Evolutionary conservation across 2,797 vertebrate species (phyloP).

Genomic region (Hipposideros larvatus): DNA sequence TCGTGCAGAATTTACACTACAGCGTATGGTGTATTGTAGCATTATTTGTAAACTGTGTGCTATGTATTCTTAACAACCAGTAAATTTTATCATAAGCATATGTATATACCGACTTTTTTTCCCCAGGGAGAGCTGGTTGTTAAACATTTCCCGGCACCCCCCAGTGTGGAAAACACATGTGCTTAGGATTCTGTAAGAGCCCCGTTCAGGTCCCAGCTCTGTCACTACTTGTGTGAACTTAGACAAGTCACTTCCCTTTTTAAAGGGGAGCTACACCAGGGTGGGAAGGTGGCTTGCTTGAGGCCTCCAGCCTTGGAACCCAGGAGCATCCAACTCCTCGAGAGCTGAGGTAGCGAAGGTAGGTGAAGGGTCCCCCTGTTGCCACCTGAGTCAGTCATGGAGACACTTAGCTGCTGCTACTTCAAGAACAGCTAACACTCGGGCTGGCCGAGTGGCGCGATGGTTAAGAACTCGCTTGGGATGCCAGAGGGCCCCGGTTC

Average conservation of each 20-base stretch:
- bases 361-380: too few relatives aligned
- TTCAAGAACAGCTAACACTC: neutral
- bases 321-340: neutral
- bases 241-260: neutral
- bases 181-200: neutral
- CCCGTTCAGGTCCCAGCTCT: neutral
- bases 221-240: neutral
- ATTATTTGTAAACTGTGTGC: neutral
- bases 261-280: too few relatives aligned
- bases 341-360: neutral
- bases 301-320: neutral
- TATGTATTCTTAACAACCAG: neutral
- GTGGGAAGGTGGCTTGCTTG: neutral
- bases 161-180: neutral
- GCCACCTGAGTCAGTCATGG: neutral
- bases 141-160: neutral
- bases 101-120: neutral
- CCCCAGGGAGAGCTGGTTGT: neutral
- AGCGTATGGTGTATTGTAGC: neutral
- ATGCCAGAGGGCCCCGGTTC: too few relatives aligned
- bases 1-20: neutral
- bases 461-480: too few relatives aligned
- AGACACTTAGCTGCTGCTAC: neutral
- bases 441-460: too few relatives aligned
- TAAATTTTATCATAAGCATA: neutral